Conservation (phyloP, 2,888 invertebrate genomes). For the Abrostola tripartita region DNA sequence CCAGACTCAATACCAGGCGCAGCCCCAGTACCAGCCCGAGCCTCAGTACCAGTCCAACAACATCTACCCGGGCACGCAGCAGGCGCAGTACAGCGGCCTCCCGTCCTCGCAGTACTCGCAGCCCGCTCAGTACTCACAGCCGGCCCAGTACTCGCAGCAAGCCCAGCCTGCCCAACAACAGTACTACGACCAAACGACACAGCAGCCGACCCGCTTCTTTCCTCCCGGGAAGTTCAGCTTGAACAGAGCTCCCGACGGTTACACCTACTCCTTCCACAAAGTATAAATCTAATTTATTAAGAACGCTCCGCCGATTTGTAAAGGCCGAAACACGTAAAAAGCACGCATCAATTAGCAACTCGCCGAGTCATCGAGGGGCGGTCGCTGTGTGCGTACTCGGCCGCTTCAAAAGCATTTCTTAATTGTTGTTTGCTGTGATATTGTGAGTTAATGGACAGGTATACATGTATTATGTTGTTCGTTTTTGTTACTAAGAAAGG, state of each 20-base stretch:
- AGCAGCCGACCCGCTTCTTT: constrained; percentile 92
- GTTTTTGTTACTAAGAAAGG: constrained; percentile 75
- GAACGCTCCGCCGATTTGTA: constrained; percentile 77
- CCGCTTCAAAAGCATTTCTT: constrained; percentile 83
- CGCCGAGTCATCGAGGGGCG: constrained; percentile 82
- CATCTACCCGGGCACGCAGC: constrained; percentile 84
- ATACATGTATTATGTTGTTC: constrained; percentile 72
- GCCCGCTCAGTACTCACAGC: constrained; percentile 69
- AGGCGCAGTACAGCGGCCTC: constrained; percentile 84
- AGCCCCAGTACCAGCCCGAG: constrained; percentile 71
- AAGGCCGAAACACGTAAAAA: constrained; percentile 76
- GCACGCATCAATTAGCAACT: constrained; percentile 81
- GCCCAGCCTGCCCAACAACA: constrained; percentile 72
- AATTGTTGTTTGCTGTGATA: constrained; percentile 88
- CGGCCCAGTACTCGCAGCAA: constrained; percentile 44
- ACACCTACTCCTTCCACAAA: constrained; percentile 95
- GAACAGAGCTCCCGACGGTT: constrained; percentile 96
- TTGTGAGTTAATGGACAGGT: constrained; percentile 85
- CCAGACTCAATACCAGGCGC: constrained; percentile 73
- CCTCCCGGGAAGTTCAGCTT: constrained; percentile 95
- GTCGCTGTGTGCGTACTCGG: constrained; percentile 66
- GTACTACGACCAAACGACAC: constrained; percentile 89
- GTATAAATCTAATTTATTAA: constrained; percentile 79
- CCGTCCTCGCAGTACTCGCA: constrained; percentile 74
- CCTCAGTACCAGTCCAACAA: constrained; percentile 79